Evolutionary conservation across 2,113 vertebrate genomes (phyloP).

Genomic region (Odocoileus virginianus): DNA sequence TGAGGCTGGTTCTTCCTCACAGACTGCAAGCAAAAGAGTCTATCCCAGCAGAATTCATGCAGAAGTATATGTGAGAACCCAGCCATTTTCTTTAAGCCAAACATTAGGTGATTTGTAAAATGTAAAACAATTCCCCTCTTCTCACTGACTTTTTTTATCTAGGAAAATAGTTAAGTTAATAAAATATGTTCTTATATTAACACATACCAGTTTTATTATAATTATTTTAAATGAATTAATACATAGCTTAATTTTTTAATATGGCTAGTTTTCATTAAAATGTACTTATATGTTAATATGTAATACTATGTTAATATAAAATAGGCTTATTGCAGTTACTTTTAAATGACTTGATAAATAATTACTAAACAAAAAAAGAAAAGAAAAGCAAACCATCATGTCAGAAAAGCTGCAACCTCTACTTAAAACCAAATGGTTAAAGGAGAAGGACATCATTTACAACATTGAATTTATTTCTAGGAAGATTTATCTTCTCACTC

Average conservation of each 20-base stretch:
- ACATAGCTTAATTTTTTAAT: background rate
- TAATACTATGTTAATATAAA: background rate
- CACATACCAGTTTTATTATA: background rate
- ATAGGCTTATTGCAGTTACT: background rate
- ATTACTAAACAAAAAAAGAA: background rate
- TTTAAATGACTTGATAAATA: background rate
- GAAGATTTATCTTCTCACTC: background rate
- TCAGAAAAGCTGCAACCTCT: background rate
- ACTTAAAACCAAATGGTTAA: too few relatives aligned
- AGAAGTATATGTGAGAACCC: background rate
- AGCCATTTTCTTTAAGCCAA: background rate
- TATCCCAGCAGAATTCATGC: background rate
- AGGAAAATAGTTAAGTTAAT: background rate
- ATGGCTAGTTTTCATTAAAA: background rate
- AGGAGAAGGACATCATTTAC: background rate
- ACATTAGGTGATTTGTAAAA: background rate
- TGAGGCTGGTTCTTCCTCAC: background rate
- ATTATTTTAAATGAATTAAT: background rate
- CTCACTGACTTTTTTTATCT: background rate
- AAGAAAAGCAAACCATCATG: background rate
- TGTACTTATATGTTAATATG: background rate
- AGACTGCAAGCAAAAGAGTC: background rate
- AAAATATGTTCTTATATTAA: background rate
- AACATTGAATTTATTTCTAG: rapidly evolving
- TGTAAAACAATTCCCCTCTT: background rate